Evolutionary conservation across 2,888 invertebrate genomes (phyloP).

Genomic region (Melikaiella ostensackeni): DNA sequence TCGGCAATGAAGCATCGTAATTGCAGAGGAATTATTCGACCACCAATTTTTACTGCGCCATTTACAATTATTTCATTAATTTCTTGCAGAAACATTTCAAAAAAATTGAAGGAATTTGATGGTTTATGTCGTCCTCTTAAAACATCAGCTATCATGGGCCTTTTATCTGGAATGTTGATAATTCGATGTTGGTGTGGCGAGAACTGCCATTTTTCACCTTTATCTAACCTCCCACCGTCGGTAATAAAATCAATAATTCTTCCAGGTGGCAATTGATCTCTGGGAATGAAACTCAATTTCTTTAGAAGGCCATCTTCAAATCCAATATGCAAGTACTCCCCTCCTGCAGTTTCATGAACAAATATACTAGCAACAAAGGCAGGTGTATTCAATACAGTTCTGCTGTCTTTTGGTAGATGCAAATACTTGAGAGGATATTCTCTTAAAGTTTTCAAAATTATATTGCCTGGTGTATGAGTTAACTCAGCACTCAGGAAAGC

Average conservation of each 20-base stretch:
- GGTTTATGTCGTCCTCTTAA: conserved; percentile 51
- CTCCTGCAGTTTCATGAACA: too few relatives aligned
- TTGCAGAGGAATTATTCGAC: not conserved
- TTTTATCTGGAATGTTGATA: conserved; percentile 42
- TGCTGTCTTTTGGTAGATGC: not conserved
- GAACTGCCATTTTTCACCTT: conserved; percentile 41
- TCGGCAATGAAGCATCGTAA: not conserved
- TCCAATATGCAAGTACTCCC: too few relatives aligned
- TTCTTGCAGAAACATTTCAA: conserved; percentile 35
- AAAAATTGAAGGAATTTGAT: conserved; percentile 40
- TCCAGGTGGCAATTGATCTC: too few relatives aligned
- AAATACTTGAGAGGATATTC: not conserved
- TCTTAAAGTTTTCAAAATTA: not conserved
- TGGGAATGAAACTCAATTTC: too few relatives aligned
- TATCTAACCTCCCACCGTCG: not conserved
- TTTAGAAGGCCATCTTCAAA: too few relatives aligned
- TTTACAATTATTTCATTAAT: conserved; percentile 29
- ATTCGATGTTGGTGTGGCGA: conserved; percentile 54
- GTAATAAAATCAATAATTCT: conserved; percentile 9
- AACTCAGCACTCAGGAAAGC: too few relatives aligned
- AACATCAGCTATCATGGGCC: conserved; percentile 47
- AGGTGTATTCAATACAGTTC: too few relatives aligned
- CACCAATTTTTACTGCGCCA: conserved; percentile 43
- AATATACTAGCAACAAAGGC: too few relatives aligned
- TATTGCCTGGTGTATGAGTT: not conserved